Conservation (phyloP, 2,888 invertebrate genomes). For the Mechanitis messenoides region DNA sequence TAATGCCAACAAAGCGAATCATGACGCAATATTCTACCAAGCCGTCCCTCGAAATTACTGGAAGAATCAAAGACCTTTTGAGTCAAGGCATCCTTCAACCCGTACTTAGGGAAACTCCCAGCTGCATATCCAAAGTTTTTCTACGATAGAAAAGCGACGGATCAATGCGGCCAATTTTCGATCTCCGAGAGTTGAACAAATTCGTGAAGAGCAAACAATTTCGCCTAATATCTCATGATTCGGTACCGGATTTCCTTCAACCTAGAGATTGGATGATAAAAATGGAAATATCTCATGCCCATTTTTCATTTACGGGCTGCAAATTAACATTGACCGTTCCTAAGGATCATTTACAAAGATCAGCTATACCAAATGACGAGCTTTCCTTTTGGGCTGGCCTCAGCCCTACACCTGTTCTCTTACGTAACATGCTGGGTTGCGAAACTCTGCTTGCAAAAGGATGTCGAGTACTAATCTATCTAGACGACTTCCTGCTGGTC, state of each 20-base stretch:
- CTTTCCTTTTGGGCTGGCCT: slow-evolving; percentile 9
- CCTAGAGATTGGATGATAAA: no score
- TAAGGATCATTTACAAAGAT: no score
- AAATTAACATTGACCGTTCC: no score
- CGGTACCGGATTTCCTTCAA: no score
- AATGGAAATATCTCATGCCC: no score
- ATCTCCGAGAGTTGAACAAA: slow-evolving; percentile 27
- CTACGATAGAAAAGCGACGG: slow-evolving; percentile 30
- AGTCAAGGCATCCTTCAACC: slow-evolving; percentile 15
- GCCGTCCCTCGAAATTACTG: not conserved
- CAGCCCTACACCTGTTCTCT: slow-evolving; percentile 18
- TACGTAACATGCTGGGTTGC: slow-evolving; percentile 21
- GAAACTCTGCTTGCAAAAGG: slow-evolving; percentile 13
- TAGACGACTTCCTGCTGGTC: slow-evolving; percentile 32
- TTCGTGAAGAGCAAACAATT: not conserved
- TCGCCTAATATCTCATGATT: no score
- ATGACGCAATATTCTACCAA: slow-evolving; percentile 14
- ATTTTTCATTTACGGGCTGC: no score
- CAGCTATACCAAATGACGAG: no score
- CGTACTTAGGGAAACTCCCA: slow-evolving; percentile 8
- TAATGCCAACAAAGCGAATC: slow-evolving; percentile 7
- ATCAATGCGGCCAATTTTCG: slow-evolving; percentile 30
- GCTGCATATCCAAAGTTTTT: slow-evolving; percentile 29
- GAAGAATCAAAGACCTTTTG: slow-evolving; percentile 17
- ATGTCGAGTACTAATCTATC: slow-evolving; percentile 16